These are phyloP conservation scores for Sphinx pinastri DNA, from an alignment of 2,888 invertebrate genomes.

Conservation along the genomic window DNA sequence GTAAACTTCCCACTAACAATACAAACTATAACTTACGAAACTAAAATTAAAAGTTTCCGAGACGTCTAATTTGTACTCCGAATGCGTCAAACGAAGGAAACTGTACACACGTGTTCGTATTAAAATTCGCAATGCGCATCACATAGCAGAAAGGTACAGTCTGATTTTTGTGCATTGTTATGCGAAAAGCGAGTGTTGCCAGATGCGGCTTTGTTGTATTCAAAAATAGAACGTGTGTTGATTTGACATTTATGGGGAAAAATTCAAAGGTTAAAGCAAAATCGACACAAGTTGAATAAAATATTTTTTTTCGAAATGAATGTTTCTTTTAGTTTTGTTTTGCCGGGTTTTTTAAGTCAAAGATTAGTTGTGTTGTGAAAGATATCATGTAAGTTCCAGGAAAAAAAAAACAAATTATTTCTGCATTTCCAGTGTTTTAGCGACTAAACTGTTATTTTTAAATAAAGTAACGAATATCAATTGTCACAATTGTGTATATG, in stretches of 20 bases:
- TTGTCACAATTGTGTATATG: no score
- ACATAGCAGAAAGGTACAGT: conserved; percentile 46
- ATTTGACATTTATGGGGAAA: conserved; percentile 5
- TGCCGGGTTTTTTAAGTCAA: no score
- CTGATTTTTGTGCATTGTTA: conserved; percentile 61
- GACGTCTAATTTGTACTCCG: conserved; percentile 7
- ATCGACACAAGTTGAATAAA: neutral
- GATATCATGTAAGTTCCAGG: no score
- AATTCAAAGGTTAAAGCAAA: neutral
- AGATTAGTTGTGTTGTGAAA: no score
- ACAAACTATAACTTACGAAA: conserved; percentile 1
- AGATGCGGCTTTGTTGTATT: conserved; percentile 1
- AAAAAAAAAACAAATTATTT: no score
- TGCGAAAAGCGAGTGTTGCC: conserved; percentile 34
- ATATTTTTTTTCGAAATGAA: no score
- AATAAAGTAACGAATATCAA: no score
- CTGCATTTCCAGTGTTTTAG: no score
- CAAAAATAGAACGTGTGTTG: conserved; percentile 5
- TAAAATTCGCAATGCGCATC: conserved; percentile 52
- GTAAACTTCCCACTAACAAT: neutral
- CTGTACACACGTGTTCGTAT: conserved; percentile 39
- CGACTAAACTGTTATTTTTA: no score
- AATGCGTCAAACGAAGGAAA: conserved; percentile 14
- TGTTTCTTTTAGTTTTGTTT: no score
- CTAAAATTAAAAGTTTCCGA: conserved; percentile 15